Evolutionary conservation across 1,140 invertebrate species (phyloP), one percentile per base, ranked within the genome.

Genomic region (Neodiprion fabricii): DNA sequence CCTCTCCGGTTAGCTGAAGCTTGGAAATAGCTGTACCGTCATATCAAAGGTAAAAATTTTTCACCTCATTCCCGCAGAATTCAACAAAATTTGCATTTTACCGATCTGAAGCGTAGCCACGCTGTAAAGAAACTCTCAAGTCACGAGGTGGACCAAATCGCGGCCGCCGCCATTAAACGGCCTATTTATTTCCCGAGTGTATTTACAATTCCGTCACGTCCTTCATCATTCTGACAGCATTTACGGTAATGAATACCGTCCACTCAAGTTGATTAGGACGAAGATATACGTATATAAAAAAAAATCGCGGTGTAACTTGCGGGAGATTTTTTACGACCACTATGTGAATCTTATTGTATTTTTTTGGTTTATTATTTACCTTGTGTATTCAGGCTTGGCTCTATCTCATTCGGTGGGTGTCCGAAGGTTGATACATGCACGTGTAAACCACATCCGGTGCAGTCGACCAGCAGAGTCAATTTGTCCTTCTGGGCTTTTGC

Each of bases 391-490:
- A 85, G 76, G 67, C 86, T 86, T 65, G 86, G 83, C 74, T 87
- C 86, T 76, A 87, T 82, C 65, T 87, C 80, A 72, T 84, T 84
- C 28, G 84, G 81, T 71, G 87, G 84, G 50, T 77, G 81, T 53
- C 84, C 85, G 71, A 89, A 89, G 12, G 87, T 89, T 71, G 86
- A 88, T 71, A 94, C 88, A 74, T 92, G 91, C 84, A 93, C 92
- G 79, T 91, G 91, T 76, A 91, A 91, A n/a, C 92, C 91, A 83
- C 95, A 96, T 17, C 95, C 95, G 74, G 93, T 93, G 86, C 96
- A 96, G 87, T 97, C 96, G 67, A 97, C 92, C 47, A 96, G 89
- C 11, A 97, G 87, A 71, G 93, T 91, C 72, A 97, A 89, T 79
- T 92, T 92, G 48, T 91, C 90, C 78, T 90, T 90, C 71, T 86